These are phyloP conservation scores for Lordiphosa fenestrarum DNA, from an alignment of 2,888 invertebrate genomes.

Conservation along the genomic window DNA sequence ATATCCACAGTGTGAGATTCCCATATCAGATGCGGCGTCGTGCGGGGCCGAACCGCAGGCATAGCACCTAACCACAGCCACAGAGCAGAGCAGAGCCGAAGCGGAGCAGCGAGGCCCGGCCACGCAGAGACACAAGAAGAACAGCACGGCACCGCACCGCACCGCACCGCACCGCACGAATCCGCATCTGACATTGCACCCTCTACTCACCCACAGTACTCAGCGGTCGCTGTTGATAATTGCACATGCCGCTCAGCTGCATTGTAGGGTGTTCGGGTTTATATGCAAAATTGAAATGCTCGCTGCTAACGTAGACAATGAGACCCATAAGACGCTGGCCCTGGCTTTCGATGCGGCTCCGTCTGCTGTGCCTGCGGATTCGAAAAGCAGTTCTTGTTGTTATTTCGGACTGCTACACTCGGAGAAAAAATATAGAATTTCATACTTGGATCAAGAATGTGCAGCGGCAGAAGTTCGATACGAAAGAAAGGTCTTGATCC, in stretches of 20 bases:
- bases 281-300: slow-evolving; percentile 43
- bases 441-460: too few species aligned
- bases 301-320: slow-evolving; percentile 25
- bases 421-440: too few species aligned
- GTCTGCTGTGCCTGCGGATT: slow-evolving; percentile 16
- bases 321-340: slow-evolving; percentile 8
- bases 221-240: slow-evolving; percentile 35
- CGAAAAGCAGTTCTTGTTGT: slow-evolving; percentile 8
- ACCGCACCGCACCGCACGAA: slow-evolving; percentile 20
- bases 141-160: slow-evolving; percentile 18
- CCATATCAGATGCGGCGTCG: slow-evolving; percentile 57
- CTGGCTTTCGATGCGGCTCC: slow-evolving; percentile 8
- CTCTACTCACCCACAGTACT: slow-evolving; percentile 14
- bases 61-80: slow-evolving; percentile 46
- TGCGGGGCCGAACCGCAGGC: slow-evolving; percentile 54
- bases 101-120: slow-evolving; percentile 14
- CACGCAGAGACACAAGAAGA: slow-evolving; percentile 39
- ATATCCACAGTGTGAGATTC: slow-evolving; percentile 58
- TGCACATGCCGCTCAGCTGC: slow-evolving; percentile 30
- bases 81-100: slow-evolving; percentile 9
- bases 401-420: slow-evolving; percentile 1
- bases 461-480: too few species aligned
- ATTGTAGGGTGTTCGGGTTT: slow-evolving; percentile 23
- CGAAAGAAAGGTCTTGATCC: too few species aligned
- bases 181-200: slow-evolving; percentile 24